These are phyloP conservation scores for Resseliella maxima DNA, from an alignment of 2,888 invertebrate genomes.

Conservation along the genomic window DNA sequence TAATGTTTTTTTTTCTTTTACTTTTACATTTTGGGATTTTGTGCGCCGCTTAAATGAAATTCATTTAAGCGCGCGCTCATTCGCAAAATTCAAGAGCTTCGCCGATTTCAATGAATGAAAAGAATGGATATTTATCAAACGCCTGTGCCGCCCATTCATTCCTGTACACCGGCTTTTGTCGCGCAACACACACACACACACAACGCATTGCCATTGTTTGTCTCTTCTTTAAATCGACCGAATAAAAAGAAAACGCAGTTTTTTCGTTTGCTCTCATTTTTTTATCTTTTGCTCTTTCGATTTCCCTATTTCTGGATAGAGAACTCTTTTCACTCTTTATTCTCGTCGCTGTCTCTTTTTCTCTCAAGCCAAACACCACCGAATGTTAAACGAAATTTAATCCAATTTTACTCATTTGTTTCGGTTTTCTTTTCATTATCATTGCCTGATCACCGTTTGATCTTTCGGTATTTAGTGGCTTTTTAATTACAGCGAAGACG, in stretches of 20 bases:
- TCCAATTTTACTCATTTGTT: conserved; percentile 40
- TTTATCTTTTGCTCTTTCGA: too few relatives aligned
- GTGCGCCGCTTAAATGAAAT: not conserved
- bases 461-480: conserved; percentile 1
- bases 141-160: conserved; percentile 51
- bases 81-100: conserved; percentile 36
- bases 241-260: too few relatives aligned
- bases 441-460: conserved; percentile 41
- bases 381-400: conserved; percentile 37
- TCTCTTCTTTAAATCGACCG: not conserved
- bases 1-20: not conserved
- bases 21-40: not conserved
- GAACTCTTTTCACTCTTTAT: not conserved
- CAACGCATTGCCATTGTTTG: not conserved
- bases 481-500: not conserved
- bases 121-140: conserved; percentile 55
- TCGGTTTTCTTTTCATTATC: conserved; percentile 37
- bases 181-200: too few relatives aligned
- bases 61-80: conserved; percentile 21
- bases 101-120: conserved; percentile 51
- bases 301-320: too few relatives aligned
- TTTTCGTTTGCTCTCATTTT: too few relatives aligned
- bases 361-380: not conserved
- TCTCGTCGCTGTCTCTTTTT: not conserved
- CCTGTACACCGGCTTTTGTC: conserved; percentile 28